phyloP scores from a whole-genome alignment of 2,113 vertebrate species.

The Corydoras sp. region DNA sequence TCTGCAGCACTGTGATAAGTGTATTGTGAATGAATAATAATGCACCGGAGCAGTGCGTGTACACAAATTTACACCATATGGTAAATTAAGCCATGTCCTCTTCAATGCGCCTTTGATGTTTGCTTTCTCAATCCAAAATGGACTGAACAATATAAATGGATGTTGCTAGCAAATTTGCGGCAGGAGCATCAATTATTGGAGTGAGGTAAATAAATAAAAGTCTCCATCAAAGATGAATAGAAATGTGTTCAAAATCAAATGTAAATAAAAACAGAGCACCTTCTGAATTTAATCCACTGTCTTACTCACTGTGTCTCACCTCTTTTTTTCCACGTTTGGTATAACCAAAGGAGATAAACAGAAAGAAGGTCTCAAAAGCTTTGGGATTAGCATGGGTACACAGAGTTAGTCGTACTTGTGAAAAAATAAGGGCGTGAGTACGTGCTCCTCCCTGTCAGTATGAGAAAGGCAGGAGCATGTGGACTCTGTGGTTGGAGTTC shows the following conservation, averaged over 20 bases:
- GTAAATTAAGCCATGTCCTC: conserved; percentile 70
- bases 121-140: conserved; percentile 52
- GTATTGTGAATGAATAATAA: conserved; percentile 67
- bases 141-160: conserved; percentile 60
- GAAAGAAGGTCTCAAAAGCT: background rate
- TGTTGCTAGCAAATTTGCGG: conserved; percentile 49
- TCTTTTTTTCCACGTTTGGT: background rate
- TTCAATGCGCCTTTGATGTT: conserved; percentile 66
- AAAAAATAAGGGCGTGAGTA: conserved; percentile 11
- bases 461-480: conserved; percentile 29
- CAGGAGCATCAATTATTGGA: conserved; percentile 50
- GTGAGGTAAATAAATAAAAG: conserved; percentile 55
- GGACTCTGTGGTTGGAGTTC: conserved; percentile 26
- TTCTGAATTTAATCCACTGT: conserved; percentile 6
- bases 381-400: background rate
- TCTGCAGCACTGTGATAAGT: conserved; percentile 70
- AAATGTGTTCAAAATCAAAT: background rate
- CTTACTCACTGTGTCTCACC: background rate
- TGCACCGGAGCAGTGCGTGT: conserved; percentile 63
- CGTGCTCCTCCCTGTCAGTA: conserved; percentile 14
- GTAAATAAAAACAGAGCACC: background rate
- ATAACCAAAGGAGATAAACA: background rate
- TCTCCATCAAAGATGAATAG: conserved; percentile 10
- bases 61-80: conserved; percentile 63
- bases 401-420: conserved; percentile 1